Percentiles rank a stretch among this genome's conserved stretches.
Conservation (phyloP, 2,113 vertebrate genomes). For the Syrrhaptes paradoxus region DNA sequence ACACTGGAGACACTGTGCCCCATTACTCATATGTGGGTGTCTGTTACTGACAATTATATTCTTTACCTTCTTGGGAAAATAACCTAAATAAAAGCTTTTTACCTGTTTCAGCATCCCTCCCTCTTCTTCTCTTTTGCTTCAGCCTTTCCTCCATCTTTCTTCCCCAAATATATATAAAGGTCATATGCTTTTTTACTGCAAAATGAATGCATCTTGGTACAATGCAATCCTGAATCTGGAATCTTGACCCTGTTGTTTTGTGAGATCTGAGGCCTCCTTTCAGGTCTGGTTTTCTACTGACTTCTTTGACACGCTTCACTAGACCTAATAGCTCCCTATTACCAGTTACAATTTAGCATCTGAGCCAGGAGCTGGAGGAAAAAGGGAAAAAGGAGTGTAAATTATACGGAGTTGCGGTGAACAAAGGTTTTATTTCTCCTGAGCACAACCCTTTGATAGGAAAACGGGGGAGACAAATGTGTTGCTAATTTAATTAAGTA, state of each 20-base stretch:
- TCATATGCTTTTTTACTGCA: not conserved
- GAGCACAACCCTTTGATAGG: slow-evolving; percentile 81
- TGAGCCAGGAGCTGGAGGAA: slow-evolving; percentile 77
- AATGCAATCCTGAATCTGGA: slow-evolving; percentile 57
- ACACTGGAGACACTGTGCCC: not conserved
- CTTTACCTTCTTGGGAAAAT: not conserved
- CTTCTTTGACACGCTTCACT: slow-evolving; percentile 75
- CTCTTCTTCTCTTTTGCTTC: not conserved
- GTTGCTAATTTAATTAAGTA: slow-evolving; percentile 87
- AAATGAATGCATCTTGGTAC: slow-evolving; percentile 57
- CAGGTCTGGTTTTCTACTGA: slow-evolving; percentile 68
- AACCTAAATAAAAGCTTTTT: not conserved
- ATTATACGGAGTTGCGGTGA: slow-evolving; percentile 77
- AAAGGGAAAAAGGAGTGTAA: slow-evolving; percentile 72
- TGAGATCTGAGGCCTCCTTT: slow-evolving; percentile 44
- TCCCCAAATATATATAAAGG: not conserved
- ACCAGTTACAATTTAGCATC: slow-evolving; percentile 80
- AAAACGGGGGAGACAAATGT: slow-evolving; percentile 84
- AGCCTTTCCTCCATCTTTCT: not conserved
- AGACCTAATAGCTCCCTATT: slow-evolving; percentile 79
- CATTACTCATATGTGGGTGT: not conserved
- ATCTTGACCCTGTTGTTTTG: slow-evolving; percentile 63
- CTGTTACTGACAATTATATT: not conserved
- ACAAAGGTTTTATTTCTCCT: slow-evolving; percentile 83
- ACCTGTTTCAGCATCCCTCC: not conserved